Base-by-base conservation (phyloP, 2,888 invertebrate genomes). In the Trisateles emortualis region DNA sequence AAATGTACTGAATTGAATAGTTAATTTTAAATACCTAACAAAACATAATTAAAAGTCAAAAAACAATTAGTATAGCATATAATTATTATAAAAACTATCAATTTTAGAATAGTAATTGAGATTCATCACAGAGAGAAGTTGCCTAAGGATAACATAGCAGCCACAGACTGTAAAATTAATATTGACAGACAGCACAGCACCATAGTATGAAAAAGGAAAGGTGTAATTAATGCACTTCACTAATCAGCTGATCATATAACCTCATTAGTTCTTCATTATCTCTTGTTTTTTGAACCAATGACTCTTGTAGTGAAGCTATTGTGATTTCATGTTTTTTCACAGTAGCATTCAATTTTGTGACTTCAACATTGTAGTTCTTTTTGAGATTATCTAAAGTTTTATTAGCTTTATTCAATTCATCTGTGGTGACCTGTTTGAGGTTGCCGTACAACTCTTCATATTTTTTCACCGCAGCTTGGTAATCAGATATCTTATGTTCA, bases 201-300 rank as follows among this genome's bases (percentile, higher is more conserved):
- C 70, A 59, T 55, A 40, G 11, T 17, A 11, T 39, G 63, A n/a
- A 38, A 22, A 52, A 36, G 41, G 16, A 33, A 26, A 26, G 26
- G 26, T 26, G 43, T 29, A 47, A 16, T 35, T 24, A 89, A 64
- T 82, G 87, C 29, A 90, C 91, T 75, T 89, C 87, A 74, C 93
- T 94, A 76, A 98, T 98, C 38, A 98, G 95, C 90, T 98, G 98
- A 93, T 98, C 98, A 94, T 98, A 97, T 79, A 98, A 96, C 85
- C 96, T 95, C 42, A 98, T 96, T 67, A 99, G 90, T 86, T 98
- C 97, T 67, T 95, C 95, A 85, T 98, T 98, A 81, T 98, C 98
- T 81, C 96, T 96, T 0, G 94, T 94, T 88, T 98, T 98, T 78
- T 98, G 98, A 64, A 96, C 95, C 41, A 98, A 91, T 38, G 96